phyloP scores from a whole-genome alignment of 2,797 vertebrate species.

The Sebastes reedi region DNA sequence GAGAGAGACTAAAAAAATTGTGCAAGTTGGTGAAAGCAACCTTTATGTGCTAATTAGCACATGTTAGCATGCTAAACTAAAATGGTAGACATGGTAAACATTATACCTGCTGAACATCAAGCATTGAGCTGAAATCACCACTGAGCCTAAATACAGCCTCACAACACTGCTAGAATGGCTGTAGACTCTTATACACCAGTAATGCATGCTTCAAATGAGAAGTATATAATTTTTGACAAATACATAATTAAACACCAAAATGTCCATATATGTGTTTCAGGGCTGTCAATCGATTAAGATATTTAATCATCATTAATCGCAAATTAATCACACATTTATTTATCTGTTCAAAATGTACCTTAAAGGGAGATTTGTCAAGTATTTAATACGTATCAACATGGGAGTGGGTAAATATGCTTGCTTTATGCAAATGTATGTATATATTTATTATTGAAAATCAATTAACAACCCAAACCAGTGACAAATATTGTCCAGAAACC shows the following conservation, averaged over 20 bases:
- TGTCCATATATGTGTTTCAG: not conserved
- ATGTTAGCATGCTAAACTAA: not conserved
- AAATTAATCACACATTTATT: too few species aligned
- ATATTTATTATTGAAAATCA: too few species aligned
- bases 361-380: too few species aligned
- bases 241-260: not conserved
- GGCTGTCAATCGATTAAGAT: too few species aligned
- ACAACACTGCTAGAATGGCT: not conserved
- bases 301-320: too few species aligned
- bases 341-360: too few species aligned
- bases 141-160: not conserved
- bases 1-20: not conserved
- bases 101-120: not conserved
- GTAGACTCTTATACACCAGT: not conserved
- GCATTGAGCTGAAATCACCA: not conserved
- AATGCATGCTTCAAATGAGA: not conserved
- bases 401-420: too few species aligned
- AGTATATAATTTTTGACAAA: not conserved
- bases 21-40: not conserved
- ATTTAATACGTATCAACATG: too few species aligned
- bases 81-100: not conserved
- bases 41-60: not conserved
- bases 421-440: too few species aligned
- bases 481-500: too few species aligned
- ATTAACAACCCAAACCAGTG: too few species aligned